Evolutionary conservation across 2,113 vertebrate genomes (phyloP).

Genomic region (Salminus brasiliensis): DNA sequence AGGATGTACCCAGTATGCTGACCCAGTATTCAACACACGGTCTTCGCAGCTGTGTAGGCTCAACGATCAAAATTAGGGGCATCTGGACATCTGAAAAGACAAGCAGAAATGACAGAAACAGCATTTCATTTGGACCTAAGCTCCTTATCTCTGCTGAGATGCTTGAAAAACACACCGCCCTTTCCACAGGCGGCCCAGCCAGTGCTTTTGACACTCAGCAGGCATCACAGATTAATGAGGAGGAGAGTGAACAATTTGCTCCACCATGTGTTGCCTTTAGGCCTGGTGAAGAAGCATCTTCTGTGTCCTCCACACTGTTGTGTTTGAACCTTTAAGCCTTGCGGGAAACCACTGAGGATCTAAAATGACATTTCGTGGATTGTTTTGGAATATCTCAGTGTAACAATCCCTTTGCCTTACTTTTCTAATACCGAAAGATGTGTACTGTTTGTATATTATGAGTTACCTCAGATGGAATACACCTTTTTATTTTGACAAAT

Average conservation of each 20-base stretch:
- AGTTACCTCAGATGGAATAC: background rate
- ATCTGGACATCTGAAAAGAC: background rate
- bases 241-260: background rate
- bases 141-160: background rate
- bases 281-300: background rate
- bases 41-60: background rate
- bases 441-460: background rate
- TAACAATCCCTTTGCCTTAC: background rate
- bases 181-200: background rate
- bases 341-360: background rate
- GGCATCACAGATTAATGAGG: constrained; percentile 30
- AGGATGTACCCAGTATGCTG: background rate
- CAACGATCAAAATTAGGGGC: background rate
- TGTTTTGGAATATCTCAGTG: background rate
- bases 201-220: background rate
- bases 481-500: background rate
- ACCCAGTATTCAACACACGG: background rate
- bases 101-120: background rate
- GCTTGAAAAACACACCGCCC: no score
- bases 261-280: background rate
- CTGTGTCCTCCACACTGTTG: background rate
- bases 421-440: background rate
- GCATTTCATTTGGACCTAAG: background rate
- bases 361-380: background rate
- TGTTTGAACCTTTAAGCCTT: background rate